These are phyloP conservation scores for Reticulitermes speratus DNA, from an alignment of 1,140 invertebrate species.

Conservation along the genomic window DNA sequence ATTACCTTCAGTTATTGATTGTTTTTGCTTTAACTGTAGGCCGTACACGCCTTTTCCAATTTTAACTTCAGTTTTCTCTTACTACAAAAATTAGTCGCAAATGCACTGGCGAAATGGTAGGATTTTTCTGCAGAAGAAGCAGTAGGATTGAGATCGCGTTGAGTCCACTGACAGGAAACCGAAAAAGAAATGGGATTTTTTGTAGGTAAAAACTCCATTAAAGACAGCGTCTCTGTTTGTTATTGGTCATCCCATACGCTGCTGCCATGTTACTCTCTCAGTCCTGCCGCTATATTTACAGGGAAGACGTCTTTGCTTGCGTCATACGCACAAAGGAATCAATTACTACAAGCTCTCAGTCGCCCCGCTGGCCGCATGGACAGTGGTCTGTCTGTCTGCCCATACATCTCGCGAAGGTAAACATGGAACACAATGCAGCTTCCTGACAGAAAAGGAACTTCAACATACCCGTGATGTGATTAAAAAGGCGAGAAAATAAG, in stretches of 20 bases:
- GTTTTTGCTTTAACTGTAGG: too few species aligned
- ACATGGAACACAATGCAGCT: background rate
- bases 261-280: background rate
- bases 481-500: background rate
- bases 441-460: background rate
- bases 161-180: background rate
- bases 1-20: too few species aligned
- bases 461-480: background rate
- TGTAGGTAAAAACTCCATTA: conserved; percentile 17
- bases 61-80: background rate
- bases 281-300: background rate
- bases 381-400: background rate
- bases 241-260: background rate
- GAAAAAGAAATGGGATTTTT: conserved; percentile 19
- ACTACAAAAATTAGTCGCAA: background rate
- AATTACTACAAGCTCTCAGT: background rate
- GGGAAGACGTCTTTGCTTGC: conserved; percentile 3
- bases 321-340: conserved; percentile 15
- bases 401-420: conserved; percentile 7
- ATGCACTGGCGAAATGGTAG: background rate
- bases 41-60: background rate
- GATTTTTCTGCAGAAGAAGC: background rate
- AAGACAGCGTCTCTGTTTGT: background rate
- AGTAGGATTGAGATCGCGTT: background rate
- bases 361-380: background rate